Conservation (phyloP, 2,888 invertebrate genomes). For the Acleris laterana region DNA sequence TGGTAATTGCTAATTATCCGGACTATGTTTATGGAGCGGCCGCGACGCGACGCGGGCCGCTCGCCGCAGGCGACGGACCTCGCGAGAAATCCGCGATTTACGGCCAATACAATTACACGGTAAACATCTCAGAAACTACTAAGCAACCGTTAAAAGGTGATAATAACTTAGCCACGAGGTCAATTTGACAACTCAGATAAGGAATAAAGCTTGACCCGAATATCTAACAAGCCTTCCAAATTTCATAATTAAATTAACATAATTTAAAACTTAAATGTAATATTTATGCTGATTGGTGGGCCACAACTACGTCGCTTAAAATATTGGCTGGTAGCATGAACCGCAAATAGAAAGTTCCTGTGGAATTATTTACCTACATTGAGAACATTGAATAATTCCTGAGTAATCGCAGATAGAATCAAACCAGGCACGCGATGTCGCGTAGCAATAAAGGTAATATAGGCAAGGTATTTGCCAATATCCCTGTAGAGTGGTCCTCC, state of each 20-base stretch:
- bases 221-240: slow-evolving; percentile 22
- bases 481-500: slow-evolving; percentile 80
- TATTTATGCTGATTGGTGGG: slow-evolving; percentile 27
- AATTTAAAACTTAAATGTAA: slow-evolving; percentile 26
- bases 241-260: slow-evolving; percentile 35
- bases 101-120: slow-evolving; percentile 10
- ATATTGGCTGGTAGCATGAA: slow-evolving; percentile 19
- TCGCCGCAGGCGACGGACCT: not conserved
- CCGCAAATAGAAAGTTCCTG: slow-evolving; percentile 25
- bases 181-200: slow-evolving; percentile 5
- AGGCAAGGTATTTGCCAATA: slow-evolving; percentile 83
- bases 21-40: slow-evolving; percentile 40
- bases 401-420: slow-evolving; percentile 75
- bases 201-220: slow-evolving; percentile 29
- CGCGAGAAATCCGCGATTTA: slow-evolving; percentile 4
- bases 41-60: slow-evolving; percentile 20
- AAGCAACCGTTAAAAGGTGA: slow-evolving; percentile 9
- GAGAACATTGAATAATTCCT: slow-evolving; percentile 46
- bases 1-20: slow-evolving; percentile 41
- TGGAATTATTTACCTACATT: slow-evolving; percentile 28
- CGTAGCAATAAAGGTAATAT: slow-evolving; percentile 82
- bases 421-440: slow-evolving; percentile 74
- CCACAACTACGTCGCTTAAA: slow-evolving; percentile 10
- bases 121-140: slow-evolving; percentile 13
- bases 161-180: not conserved